Evolutionary conservation across 2,113 vertebrate species (phyloP).

Genomic region (Microcebus murinus): DNA sequence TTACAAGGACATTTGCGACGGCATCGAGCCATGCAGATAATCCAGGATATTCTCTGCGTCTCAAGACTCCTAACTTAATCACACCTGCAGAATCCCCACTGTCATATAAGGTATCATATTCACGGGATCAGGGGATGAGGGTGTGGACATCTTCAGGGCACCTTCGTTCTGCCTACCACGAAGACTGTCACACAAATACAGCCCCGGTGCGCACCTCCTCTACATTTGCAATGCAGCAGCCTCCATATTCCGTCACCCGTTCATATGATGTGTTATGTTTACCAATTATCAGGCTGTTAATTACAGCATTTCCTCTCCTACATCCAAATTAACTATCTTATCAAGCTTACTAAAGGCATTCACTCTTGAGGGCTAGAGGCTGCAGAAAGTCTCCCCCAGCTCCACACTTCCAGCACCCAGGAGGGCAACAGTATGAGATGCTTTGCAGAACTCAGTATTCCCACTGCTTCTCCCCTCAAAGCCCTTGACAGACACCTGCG

Average conservation of each 20-base stretch:
- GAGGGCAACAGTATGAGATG: not conserved
- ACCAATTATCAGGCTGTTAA: constrained; percentile 46
- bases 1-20: not conserved
- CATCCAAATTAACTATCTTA: constrained; percentile 52
- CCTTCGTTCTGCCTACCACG: not conserved
- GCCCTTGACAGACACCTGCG: not conserved
- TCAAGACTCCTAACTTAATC: not conserved
- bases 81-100: not conserved
- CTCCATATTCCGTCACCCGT: not conserved
- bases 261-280: constrained; percentile 54
- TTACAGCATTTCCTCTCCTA: constrained; percentile 59
- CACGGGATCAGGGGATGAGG: not conserved
- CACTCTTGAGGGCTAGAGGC: not conserved
- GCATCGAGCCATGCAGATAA: not conserved
- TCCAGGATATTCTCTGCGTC: not conserved
- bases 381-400: not conserved
- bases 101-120: not conserved
- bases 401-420: not conserved
- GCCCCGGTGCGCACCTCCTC: not conserved
- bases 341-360: constrained; percentile 52
- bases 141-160: too few relatives aligned
- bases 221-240: not conserved
- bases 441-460: not conserved
- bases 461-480: not conserved
- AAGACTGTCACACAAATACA: not conserved